A percentile compares a stretch with the other conserved stretches of the same genome.
These are phyloP conservation scores for Molossus molossus DNA, from an alignment of 2,797 vertebrate genomes.

Conservation along the genomic window DNA sequence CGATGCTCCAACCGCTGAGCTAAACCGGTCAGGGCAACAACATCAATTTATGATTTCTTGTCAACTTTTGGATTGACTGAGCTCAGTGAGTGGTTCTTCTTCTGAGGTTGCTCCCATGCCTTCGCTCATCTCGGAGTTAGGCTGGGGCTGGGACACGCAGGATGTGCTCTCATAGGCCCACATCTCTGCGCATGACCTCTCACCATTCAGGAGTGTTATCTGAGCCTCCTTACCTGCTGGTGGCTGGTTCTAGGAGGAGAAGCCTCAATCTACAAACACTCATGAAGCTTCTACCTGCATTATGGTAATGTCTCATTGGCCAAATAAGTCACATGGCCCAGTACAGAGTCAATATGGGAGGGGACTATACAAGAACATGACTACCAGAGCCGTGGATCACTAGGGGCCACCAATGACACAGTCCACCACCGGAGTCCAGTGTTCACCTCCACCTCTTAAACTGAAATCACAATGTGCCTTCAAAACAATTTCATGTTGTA, in stretches of 20 bases:
- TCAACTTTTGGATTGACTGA: background rate
- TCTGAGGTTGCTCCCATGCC: background rate
- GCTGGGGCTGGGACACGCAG: background rate
- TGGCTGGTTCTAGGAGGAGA: background rate
- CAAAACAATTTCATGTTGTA: background rate
- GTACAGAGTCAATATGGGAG: background rate
- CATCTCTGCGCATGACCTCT: background rate
- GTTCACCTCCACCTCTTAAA: background rate
- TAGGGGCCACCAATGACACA: background rate
- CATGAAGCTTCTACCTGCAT: background rate
- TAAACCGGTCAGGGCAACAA: no score
- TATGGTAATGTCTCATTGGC: background rate
- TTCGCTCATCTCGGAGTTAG: background rate
- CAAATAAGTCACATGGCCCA: background rate
- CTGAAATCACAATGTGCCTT: background rate
- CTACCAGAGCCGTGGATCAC: background rate
- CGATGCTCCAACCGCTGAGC: no score
- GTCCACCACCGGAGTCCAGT: background rate
- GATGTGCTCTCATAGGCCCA: no score
- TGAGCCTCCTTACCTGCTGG: background rate
- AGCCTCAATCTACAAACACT: background rate
- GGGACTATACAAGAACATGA: background rate
- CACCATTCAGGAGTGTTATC: background rate
- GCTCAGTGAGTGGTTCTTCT: background rate
- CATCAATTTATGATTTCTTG: background rate